Evolutionary conservation across 2,888 invertebrate genomes (phyloP).

Genomic region (Operophtera brumata): DNA sequence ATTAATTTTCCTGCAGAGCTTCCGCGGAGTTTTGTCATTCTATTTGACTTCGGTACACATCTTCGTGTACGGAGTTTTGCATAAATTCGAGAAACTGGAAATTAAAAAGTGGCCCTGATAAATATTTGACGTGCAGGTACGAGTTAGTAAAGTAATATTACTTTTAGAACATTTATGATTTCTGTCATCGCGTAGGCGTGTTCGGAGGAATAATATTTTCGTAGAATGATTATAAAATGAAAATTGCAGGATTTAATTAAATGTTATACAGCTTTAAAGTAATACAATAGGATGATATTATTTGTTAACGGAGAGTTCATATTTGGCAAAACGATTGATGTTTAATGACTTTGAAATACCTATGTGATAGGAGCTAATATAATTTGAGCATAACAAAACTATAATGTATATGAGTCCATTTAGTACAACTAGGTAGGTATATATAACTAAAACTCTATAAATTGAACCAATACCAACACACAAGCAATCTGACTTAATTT

Average conservation of each 20-base stretch:
- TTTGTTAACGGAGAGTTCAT: background rate
- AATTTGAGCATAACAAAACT: too few relatives aligned
- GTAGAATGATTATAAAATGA: background rate
- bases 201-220: background rate
- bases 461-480: background rate
- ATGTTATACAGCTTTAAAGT: too few relatives aligned
- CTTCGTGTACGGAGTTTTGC: constrained; percentile 13
- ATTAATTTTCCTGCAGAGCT: constrained; percentile 17
- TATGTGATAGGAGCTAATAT: too few relatives aligned
- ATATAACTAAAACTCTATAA: background rate
- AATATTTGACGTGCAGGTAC: background rate
- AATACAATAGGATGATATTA: too few relatives aligned
- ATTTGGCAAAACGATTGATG: background rate
- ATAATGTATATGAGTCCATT: too few relatives aligned
- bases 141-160: constrained; percentile 7
- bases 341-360: too few relatives aligned
- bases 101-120: constrained; percentile 20
- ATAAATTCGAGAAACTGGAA: constrained; percentile 18
- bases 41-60: constrained; percentile 25
- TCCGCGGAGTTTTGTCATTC: constrained; percentile 18
- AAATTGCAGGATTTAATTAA: background rate
- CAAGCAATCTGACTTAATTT: constrained; percentile 39
- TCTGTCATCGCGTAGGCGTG: background rate
- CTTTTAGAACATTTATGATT: background rate
- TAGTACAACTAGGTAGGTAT: too few relatives aligned